Percentiles rank a stretch among this genome's conserved stretches.
These are phyloP conservation scores for Charaxes varanes DNA, from an alignment of 1,140 invertebrate genomes.

Conservation along the genomic window DNA sequence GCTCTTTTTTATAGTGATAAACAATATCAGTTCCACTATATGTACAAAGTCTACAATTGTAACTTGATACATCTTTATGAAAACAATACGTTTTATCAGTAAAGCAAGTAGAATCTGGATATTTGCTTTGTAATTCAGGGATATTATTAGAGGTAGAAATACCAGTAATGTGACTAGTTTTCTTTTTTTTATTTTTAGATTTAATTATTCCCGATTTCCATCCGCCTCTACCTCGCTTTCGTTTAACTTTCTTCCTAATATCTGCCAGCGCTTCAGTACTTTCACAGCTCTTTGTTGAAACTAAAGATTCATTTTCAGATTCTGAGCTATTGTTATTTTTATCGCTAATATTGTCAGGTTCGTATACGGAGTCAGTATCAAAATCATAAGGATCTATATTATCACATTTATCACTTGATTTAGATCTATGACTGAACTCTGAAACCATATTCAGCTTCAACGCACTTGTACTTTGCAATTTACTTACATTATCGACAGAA, in stretches of 20 bases:
- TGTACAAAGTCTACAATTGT: conserved; percentile 75
- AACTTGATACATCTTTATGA: conserved; percentile 40
- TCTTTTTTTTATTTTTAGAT: conserved; percentile 44
- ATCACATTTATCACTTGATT: conserved; percentile 18
- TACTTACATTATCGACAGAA: conserved; percentile 2
- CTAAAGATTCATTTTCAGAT: conserved; percentile 41
- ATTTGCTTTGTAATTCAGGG: conserved; percentile 4
- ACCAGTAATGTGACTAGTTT: conserved; percentile 22
- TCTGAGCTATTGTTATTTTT: conserved; percentile 30
- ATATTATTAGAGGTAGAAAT: conserved; percentile 2
- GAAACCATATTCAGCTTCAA: neutral
- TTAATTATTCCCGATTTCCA: conserved; percentile 53
- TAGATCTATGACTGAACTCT: conserved; percentile 27
- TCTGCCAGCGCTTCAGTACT: conserved; percentile 36
- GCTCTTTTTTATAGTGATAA: conserved; percentile 77
- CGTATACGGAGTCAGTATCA: conserved; percentile 46
- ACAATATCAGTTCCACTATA: conserved; percentile 78
- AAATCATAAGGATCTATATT: conserved; percentile 49
- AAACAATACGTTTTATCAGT: conserved; percentile 62
- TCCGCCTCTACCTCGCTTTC: conserved; percentile 28
- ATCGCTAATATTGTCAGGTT: conserved; percentile 29
- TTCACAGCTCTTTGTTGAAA: conserved; percentile 39
- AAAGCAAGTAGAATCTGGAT: conserved; percentile 42
- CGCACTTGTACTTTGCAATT: neutral
- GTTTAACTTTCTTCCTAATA: conserved; percentile 45